Conservation (phyloP, 2,113 vertebrate species). For the Serinus canaria region DNA sequence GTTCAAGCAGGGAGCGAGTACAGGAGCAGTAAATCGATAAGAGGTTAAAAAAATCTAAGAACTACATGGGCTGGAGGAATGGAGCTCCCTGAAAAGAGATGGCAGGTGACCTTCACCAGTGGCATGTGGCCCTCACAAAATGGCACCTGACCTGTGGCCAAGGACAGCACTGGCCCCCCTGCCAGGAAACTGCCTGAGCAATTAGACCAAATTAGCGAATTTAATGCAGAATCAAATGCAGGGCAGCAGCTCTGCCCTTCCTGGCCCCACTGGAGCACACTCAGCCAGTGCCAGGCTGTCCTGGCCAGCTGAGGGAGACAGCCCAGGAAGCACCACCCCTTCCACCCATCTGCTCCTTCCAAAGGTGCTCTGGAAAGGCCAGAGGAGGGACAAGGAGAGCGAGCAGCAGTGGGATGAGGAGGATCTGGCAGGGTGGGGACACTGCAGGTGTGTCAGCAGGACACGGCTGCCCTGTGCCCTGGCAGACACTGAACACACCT, state of each 20-base stretch:
- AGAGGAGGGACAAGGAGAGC: not conserved
- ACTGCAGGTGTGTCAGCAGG: not conserved
- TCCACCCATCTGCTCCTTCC: not conserved
- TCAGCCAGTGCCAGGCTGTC: not conserved
- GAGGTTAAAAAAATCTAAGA: not conserved
- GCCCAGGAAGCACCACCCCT: not conserved
- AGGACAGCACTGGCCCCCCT: not conserved
- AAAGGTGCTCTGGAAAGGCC: not conserved
- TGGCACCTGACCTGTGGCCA: not conserved
- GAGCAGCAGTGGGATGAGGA: not conserved
- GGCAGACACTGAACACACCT: not conserved
- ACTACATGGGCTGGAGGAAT: not conserved
- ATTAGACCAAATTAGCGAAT: accelerated
- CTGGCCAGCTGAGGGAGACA: not conserved
- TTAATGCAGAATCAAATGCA: not conserved
- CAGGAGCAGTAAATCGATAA: not conserved
- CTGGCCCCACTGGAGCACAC: not conserved
- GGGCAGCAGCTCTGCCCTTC: not conserved
- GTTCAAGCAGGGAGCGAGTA: not conserved
- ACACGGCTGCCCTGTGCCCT: not conserved
- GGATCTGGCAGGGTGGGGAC: not conserved
- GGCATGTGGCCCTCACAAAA: not conserved
- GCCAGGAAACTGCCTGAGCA: not conserved
- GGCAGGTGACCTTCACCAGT: not conserved
- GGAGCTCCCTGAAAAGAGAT: not conserved